Evolutionary conservation across 2,113 vertebrate genomes (phyloP).

Genomic region (Taxidea taxus): DNA sequence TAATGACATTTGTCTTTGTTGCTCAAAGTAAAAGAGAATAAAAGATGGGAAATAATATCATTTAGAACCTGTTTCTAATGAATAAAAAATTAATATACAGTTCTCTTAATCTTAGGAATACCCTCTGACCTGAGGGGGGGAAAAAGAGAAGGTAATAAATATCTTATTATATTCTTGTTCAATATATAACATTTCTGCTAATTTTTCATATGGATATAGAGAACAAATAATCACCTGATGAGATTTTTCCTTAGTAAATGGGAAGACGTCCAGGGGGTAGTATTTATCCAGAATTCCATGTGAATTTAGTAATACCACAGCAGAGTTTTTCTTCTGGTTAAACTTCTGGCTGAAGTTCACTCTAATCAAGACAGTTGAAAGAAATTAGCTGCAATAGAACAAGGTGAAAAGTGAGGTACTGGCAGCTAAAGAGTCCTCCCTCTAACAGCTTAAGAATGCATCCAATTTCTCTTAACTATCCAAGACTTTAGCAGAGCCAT

Average conservation of each 20-base stretch:
- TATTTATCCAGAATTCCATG: neutral
- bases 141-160: neutral
- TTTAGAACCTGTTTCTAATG: neutral
- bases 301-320: neutral
- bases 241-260: neutral
- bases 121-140: neutral
- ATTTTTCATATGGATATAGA: neutral
- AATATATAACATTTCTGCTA: neutral
- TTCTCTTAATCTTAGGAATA: neutral
- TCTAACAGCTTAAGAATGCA: neutral
- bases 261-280: neutral
- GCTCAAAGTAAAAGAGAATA: neutral
- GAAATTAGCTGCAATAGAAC: neutral
- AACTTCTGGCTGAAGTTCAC: neutral
- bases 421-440: neutral
- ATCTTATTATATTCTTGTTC: neutral
- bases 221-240: neutral
- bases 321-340: neutral
- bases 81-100: neutral
- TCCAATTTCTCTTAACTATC: neutral
- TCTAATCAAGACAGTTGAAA: neutral
- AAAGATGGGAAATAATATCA: neutral
- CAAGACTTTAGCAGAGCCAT: neutral
- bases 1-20: neutral
- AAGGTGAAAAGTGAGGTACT: neutral